Evolutionary conservation across 2,113 vertebrate species (phyloP).

Genomic region (Parus major): DNA sequence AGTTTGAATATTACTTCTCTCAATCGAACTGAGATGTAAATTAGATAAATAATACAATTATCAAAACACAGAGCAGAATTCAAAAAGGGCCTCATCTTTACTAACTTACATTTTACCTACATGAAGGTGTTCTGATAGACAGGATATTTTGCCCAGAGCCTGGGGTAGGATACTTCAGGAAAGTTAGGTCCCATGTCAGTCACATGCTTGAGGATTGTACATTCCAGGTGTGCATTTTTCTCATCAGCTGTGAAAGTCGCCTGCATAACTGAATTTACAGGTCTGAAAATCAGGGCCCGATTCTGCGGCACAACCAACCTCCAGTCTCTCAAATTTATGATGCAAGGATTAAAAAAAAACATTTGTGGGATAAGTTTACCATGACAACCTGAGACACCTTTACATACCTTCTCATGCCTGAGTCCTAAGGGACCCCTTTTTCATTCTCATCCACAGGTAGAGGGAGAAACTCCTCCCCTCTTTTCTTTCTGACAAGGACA

Average conservation of each 20-base stretch:
- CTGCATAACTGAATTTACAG: neutral
- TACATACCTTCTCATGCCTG: neutral
- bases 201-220: rapidly evolving
- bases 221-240: neutral
- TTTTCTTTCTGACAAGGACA: neutral
- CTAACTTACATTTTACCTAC: neutral
- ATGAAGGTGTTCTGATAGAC: neutral
- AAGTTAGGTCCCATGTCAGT: neutral
- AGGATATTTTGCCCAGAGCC: neutral
- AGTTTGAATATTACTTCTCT: neutral
- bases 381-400: neutral
- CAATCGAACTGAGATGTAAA: neutral
- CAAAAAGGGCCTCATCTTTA: neutral
- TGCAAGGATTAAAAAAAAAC: neutral
- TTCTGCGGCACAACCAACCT: neutral
- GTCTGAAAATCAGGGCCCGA: neutral
- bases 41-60: neutral
- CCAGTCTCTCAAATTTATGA: neutral
- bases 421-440: neutral
- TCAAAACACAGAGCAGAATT: neutral
- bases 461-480: neutral
- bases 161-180: neutral
- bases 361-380: neutral
- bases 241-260: neutral
- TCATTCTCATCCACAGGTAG: neutral